Conservation (phyloP, 2,113 vertebrate species). For the Ameiurus melas region DNA sequence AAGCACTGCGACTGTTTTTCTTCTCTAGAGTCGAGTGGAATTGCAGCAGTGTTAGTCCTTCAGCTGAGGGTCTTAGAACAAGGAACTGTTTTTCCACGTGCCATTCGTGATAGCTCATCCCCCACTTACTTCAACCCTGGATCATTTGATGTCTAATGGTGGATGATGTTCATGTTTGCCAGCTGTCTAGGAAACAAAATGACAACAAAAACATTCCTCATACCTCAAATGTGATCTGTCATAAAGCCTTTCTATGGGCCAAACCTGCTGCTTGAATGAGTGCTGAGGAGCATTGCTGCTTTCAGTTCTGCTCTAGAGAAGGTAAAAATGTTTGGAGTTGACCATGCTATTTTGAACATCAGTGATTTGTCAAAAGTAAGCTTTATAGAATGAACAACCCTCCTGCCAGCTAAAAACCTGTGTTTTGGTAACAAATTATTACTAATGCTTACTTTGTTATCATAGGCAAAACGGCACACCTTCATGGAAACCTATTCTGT, state of each 20-base stretch:
- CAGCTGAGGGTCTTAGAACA: slow-evolving; percentile 29
- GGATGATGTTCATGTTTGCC: slow-evolving; percentile 11
- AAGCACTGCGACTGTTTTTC: slow-evolving; percentile 44
- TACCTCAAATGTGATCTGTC: neutral
- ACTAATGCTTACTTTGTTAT: neutral
- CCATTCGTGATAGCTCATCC: slow-evolving; percentile 14
- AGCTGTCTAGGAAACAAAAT: slow-evolving; percentile 23
- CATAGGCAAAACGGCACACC: neutral
- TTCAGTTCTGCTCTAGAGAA: neutral
- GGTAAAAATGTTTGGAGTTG: neutral
- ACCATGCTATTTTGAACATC: neutral
- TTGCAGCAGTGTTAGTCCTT: slow-evolving; percentile 25
- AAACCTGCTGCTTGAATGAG: neutral
- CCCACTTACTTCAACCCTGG: neutral
- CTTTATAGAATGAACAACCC: neutral
- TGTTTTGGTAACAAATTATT: neutral
- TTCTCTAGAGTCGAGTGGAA: slow-evolving; percentile 31
- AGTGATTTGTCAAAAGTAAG: neutral
- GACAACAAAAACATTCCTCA: slow-evolving; percentile 5
- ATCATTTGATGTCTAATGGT: neutral
- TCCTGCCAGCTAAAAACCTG: neutral
- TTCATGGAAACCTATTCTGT: neutral
- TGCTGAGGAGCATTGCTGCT: neutral
- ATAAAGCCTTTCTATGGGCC: neutral
- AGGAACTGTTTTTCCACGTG: slow-evolving; percentile 21